Evolutionary conservation across 2,888 invertebrate species (phyloP), one percentile per base, ranked within the genome.

Genomic region (Cybosia mesomella): DNA sequence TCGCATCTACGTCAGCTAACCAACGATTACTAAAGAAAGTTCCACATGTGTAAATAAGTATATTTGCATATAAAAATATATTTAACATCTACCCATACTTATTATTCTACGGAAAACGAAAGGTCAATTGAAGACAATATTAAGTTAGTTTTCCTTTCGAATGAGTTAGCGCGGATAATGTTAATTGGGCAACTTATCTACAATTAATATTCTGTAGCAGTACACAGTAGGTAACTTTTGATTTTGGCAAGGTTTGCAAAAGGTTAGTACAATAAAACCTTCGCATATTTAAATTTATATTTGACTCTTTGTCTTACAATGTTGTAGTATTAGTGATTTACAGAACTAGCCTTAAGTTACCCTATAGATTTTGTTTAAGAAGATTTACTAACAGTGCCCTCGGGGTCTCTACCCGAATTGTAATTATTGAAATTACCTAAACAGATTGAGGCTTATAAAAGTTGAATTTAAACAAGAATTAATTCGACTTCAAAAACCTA

Each of bases 21-120:
- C 70, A 57, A 71, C 66, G 63, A 34, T 58, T 22, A 62, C 66
- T 65, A 54, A 78, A 72, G 71, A 78, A 75, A 79, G 75, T 69
- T 61, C n/a, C 54, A 22, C 53, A 24, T 39, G 49, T 55, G 57
- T 57, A n/a, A n/a, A n/a, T n/a, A n/a, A n/a, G n/a, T n/a, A 62
- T 66, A 39, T 61, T 64, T 57, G 10, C 58, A 49, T 43, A 32
- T 62, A 54, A 57, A 58, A 43, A 55, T 55, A 22, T 15, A 5
- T 22, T 18, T 49, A 2, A 10, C n/a, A 49, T 1, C 8, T 55
- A 55, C 28, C 0, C 34, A 18, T 28, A 18, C n/a, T 18, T 7
- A 32, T 28, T 58, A 10, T 63, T 1, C 13, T 49, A 18, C 28
- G 43, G 18, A 15, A 49, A 59, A 67, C 21, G 57, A 58, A 58